Evolutionary conservation across 2,797 vertebrate species (phyloP), one percentile per base, ranked within the genome.

Genomic region (Gymnoscopelus braueri): DNA sequence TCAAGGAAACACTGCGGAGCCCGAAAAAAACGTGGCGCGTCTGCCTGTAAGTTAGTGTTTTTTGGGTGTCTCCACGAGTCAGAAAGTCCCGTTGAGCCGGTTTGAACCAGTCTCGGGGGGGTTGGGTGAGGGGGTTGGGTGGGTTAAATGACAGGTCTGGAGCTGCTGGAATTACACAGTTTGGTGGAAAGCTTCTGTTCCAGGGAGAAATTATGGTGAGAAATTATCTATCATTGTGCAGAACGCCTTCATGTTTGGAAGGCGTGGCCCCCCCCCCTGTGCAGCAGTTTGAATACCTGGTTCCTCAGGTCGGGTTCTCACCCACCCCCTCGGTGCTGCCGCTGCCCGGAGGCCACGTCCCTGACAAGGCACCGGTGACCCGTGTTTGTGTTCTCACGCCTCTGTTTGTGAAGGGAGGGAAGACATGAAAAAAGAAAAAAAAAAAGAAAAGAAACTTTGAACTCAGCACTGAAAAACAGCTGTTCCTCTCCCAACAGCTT

Each of bases 41-140:
- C n/a, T 55, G 50, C 63, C 32, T 49, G 35, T 56, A 60, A 74
- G 44, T 72, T 58, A 69, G 39, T 15, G 1, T 54, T 61, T 67
- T 0, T 0, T 32, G 50, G 63, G 9, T 52, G 24, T 71, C 44
- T 74, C 19, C 29, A 57, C 64, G 14, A 70, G 71, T 74, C 78
- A 88, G 57, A 84, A 81, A 86, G 80, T 76, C 80, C 76, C 57
- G n/a, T 63, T 1, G 14, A 88, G 72, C 82, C 82, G 82, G 83
- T 83, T 87, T 69, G 74, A 87, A 88, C 84, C 79, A 81, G 86
- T 87, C 84, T 63, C 0, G 0, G 72, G 56, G 59, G 53, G 44
- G 58, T 7, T 13, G 58, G 57, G 56, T n/a, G 57, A 14, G 3
- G 44, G 35, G 35, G 6, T 35, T 5, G 4, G 26, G 57, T n/a